These are phyloP conservation scores for Nothura maculosa DNA, from an alignment of 2,797 vertebrate species.

Conservation along the genomic window DNA sequence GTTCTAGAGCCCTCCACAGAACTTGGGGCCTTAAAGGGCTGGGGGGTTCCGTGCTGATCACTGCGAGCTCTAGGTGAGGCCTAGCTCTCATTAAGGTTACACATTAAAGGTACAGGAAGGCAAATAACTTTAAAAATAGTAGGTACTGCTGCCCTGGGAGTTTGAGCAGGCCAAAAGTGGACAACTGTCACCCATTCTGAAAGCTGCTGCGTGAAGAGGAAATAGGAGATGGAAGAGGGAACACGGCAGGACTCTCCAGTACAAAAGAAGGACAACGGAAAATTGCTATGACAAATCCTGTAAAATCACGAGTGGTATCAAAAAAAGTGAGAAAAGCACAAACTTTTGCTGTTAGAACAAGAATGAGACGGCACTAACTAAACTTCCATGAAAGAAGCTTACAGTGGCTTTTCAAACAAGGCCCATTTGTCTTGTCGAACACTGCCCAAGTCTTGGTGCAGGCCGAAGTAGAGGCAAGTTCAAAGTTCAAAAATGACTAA, in stretches of 20 bases:
- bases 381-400: not conserved
- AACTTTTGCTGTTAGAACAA: not conserved
- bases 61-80: not conserved
- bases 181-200: not conserved
- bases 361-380: not conserved
- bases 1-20: fast-evolving
- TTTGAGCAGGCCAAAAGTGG: not conserved
- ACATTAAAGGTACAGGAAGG: not conserved
- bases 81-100: no score
- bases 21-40: not conserved
- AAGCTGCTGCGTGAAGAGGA: not conserved
- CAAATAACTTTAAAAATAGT: not conserved
- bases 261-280: not conserved
- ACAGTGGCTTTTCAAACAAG: not conserved
- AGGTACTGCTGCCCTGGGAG: not conserved
- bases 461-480: not conserved
- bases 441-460: not conserved
- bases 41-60: not conserved
- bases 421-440: not conserved
- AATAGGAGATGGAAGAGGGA: not conserved
- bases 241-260: not conserved
- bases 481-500: not conserved
- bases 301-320: not conserved
- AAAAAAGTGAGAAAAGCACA: not conserved
- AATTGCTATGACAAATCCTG: not conserved